Base-by-base conservation (phyloP, 1,140 invertebrate genomes). In the Zaprionus lachaisei region DNA sequence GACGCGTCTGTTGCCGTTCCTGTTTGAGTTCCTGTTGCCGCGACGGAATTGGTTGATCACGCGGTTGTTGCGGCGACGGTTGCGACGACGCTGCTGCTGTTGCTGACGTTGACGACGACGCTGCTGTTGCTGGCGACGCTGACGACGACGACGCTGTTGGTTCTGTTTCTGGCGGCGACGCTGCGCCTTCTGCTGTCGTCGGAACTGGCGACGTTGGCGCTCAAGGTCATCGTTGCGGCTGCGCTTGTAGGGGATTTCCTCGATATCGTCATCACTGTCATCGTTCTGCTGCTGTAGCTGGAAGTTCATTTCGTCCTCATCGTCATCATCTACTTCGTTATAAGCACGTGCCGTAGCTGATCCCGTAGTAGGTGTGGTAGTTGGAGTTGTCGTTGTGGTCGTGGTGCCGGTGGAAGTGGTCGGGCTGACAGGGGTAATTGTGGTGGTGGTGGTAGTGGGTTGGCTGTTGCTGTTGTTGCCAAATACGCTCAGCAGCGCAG, bases 101-200 rank as follows among this genome's bases (percentile, higher is more conserved):
- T 73, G 73, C 72, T 85, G 69, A 31, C 80, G 84, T 79, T 79
- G 75, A 47, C 72, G 80, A 7, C 80, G 79, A 38, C 83, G 83
- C 22, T 74, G 77, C 77, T 90, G 79, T 34, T 78, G 77, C 58
- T 71, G 76, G 20, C 77, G 83, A 14, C 70, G 80, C 69, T 89
- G 75, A 37, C 79, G 86, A 56, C 81, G 86, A 55, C 82, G 82
- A 22, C 77, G 82, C 55, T 65, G 55, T 15, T 66, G 28, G 11
- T 41, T 55, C 63, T 72, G 55, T 54, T 82, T 79, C 70, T 78
- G 76, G 67, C 67, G 87, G 22, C 80, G 81, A 51, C 72, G 69
- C 64, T 83, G 77, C 26, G 47, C 17, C 34, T 79, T 74, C 62
- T 79, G 77, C 55, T 69, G 61, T 51, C 79, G 79, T 49, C 57